A percentile compares a stretch with the other conserved stretches of the same genome.
phyloP scores from a whole-genome alignment of 1,140 invertebrate species.

The Drosophila dunni region DNA sequence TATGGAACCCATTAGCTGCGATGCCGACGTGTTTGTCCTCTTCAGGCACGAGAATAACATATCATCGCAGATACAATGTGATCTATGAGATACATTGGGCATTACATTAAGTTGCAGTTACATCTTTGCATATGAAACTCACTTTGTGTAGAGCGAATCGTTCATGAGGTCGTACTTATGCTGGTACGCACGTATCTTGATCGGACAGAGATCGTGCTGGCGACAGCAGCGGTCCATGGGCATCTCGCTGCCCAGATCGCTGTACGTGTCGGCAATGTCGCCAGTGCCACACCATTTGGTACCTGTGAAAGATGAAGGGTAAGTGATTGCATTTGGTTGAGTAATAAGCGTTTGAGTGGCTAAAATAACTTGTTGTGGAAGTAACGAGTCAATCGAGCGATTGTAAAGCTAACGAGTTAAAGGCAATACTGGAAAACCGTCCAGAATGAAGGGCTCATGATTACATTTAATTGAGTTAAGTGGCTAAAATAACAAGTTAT shows the following conservation, averaged over 20 bases:
- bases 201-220: slow-evolving; percentile 92
- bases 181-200: slow-evolving; percentile 90
- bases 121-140: slow-evolving; percentile 53
- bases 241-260: slow-evolving; percentile 90
- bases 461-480: neutral
- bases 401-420: neutral
- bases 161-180: slow-evolving; percentile 92
- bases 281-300: slow-evolving; percentile 96
- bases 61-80: slow-evolving; percentile 94
- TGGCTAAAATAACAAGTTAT: no score
- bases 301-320: slow-evolving; percentile 85
- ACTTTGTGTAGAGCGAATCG: slow-evolving; percentile 94
- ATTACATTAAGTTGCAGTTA: slow-evolving; percentile 13
- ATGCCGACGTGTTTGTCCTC: slow-evolving; percentile 87
- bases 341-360: no score
- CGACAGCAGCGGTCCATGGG: slow-evolving; percentile 93
- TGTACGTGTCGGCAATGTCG: slow-evolving; percentile 92
- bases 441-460: neutral
- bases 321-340: neutral
- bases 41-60: slow-evolving; percentile 93
- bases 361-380: no score
- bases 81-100: slow-evolving; percentile 84
- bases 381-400: no score
- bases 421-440: neutral
- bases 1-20: slow-evolving; percentile 93